A percentile compares a stretch with the other conserved stretches of the same genome.
Evolutionary conservation across 2,888 invertebrate genomes (phyloP).

Genomic region (Acrobasis consociella): DNA sequence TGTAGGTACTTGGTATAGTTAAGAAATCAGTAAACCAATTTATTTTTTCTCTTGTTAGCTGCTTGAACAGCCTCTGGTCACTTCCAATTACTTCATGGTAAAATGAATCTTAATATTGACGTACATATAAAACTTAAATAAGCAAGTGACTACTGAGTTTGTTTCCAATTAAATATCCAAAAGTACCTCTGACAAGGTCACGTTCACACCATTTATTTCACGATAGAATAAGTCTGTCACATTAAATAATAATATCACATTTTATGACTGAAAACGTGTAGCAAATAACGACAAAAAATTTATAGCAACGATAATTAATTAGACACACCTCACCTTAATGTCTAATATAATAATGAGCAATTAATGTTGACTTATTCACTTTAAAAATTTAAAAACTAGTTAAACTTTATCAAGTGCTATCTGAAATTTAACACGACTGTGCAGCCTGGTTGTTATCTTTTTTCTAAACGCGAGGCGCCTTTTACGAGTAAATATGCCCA

Average conservation of each 20-base stretch:
- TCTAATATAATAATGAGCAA: not conserved
- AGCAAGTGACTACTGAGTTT: not conserved
- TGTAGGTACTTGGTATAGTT: too few species aligned
- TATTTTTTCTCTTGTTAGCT: not conserved
- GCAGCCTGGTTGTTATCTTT: slow-evolving; percentile 57
- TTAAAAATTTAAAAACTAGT: not conserved
- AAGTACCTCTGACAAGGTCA: slow-evolving; percentile 36
- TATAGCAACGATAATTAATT: not conserved
- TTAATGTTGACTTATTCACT: not conserved
- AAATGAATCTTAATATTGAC: not conserved
- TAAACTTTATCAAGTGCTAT: slow-evolving; percentile 19
- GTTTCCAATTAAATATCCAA: slow-evolving; percentile 21
- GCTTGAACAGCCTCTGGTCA: not conserved
- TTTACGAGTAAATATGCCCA: slow-evolving; percentile 52
- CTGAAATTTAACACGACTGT: slow-evolving; percentile 46
- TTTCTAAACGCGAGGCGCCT: slow-evolving; percentile 47
- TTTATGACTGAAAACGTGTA: slow-evolving; percentile 3
- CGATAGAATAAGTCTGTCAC: slow-evolving; percentile 31
- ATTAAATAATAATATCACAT: slow-evolving; percentile 20
- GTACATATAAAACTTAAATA: not conserved
- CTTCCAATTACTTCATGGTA: slow-evolving; percentile 3
- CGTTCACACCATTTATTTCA: slow-evolving; percentile 31
- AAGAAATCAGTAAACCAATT: not conserved
- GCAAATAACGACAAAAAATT: not conserved
- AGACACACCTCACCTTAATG: not conserved